Evolutionary conservation across 2,888 invertebrate genomes (phyloP), one percentile per base, ranked within the genome.

Genomic region (Xylota sylvarum): DNA sequence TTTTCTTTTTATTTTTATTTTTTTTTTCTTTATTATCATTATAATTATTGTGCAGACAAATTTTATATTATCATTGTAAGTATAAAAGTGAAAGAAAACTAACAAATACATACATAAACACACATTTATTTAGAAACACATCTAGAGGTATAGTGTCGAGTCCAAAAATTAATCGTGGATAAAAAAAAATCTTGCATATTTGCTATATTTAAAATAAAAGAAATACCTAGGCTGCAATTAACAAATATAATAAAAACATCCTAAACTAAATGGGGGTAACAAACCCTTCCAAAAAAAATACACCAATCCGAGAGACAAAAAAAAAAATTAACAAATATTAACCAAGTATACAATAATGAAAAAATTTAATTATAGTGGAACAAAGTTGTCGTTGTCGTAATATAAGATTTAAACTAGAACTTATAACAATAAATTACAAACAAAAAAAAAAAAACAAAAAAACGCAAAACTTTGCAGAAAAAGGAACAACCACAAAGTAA

Each of bases 371-470:
- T 86, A 81, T 86, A 86, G 81, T 76, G 81, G 81, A 85, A 81
- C 81, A 85, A 83, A 84, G 67, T 82, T 86, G 81, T 86, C 81
- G 86, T 86, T 86, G 82, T 86, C 86, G 82, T 84, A 84, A 69
- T 17, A 74, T 86, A 86, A 86, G 86, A 73, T 73, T 80, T 50
- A 86, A 86, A 76, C 73, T 86, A 86, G 82, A 86, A 73, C 70
- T 58, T 82, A 72, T 69, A 82, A 78, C 77, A 86, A 86, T 78
- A 86, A 81, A 86, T 62, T 62, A 46, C 77, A 80, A 70, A n/a
- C 48, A 43, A 64, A 23, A n/a, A 48, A 43, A 64, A n/a, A 56
- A 43, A 64, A 23, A n/a, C 46, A 43, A 64, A 23, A 30, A 64
- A 72, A 65, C 35, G 37, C 17, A 30, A 50, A 70, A 58, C 62